phyloP scores from a whole-genome alignment of 2,888 invertebrate genomes.

The Frankliniella intonsa region DNA sequence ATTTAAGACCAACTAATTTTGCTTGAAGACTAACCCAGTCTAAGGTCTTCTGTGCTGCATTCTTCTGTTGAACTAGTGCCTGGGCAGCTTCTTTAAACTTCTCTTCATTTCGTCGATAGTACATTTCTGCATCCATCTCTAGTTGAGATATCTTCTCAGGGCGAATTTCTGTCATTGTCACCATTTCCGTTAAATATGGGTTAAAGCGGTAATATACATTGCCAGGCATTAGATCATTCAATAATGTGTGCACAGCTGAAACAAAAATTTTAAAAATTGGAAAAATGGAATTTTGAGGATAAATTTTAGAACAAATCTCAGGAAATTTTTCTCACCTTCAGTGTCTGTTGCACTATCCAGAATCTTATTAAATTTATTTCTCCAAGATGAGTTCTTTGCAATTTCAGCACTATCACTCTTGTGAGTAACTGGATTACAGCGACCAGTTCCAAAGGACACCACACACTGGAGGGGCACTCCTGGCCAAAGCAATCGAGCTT shows the following conservation, averaged over 20 bases:
- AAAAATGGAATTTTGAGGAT: not conserved
- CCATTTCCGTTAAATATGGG: constrained; percentile 75
- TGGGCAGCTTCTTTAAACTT: constrained; percentile 64
- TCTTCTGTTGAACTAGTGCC: constrained; percentile 47
- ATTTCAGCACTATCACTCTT: constrained; percentile 43
- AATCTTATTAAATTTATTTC: constrained; percentile 73
- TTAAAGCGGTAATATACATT: constrained; percentile 79
- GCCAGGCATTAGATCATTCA: constrained; percentile 69
- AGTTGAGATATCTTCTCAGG: constrained; percentile 66
- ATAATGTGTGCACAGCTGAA: constrained; percentile 68
- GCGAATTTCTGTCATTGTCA: constrained; percentile 74
- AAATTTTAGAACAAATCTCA: not conserved
- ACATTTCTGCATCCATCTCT: constrained; percentile 70
- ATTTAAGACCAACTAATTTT: constrained; percentile 36
- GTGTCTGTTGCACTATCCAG: constrained; percentile 83
- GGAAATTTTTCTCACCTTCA: constrained; percentile 55
- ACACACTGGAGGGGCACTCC: constrained; percentile 67
- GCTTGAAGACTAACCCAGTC: constrained; percentile 49
- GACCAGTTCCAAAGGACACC: constrained; percentile 77
- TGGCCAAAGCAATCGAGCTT: constrained; percentile 79
- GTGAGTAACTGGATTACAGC: constrained; percentile 47
- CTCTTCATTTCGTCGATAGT: constrained; percentile 72
- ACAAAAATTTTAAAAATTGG: constrained; percentile 32
- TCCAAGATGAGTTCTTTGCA: constrained; percentile 58
- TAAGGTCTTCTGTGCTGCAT: constrained; percentile 45